Evolutionary conservation across 2,113 vertebrate genomes (phyloP), one percentile per base, ranked within the genome.

Genomic region (Suncus etruscus): DNA sequence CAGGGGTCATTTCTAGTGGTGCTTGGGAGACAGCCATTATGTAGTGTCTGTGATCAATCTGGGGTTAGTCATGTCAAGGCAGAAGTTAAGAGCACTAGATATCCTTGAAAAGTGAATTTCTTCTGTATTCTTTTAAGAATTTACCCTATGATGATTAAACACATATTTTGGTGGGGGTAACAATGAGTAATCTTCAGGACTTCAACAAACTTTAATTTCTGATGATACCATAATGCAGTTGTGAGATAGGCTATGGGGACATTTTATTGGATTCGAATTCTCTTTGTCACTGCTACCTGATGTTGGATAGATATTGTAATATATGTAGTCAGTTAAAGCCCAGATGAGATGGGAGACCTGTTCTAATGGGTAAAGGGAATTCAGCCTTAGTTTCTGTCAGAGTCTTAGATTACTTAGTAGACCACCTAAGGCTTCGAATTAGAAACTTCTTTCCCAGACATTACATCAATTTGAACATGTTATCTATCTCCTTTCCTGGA

Each of bases 61-160:
- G 39, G 39, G 39, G 39, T 39, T 39, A 39, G 39, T 39, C 39
- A 39, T 39, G 54, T 58, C 54, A 58, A 58, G 11, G 54, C 54
- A 58, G 54, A 58, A 18, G 15, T 16, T 58, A 58, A 58, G 54
- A 58, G 54, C 14, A 4, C 16, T 18, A 58, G 15, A 5, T 58
- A 18, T 8, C 4, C 54, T 58, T 58, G 54, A 1, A 77, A 90
- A 84, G 31, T n/a, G 0, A 27, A 24, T 69, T 81, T 77, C 48
- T 73, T 83, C 29, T 85, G 51, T 45, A 47, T 73, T 65, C 51
- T 79, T 91, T 50, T 66, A 39, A 76, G 69, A 74, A 61, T 51
- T 69, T 74, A 66, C n/a, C 8, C 32, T 15, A 50, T 39, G 77
- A 15, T 79, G 78, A 72, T 50, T 39, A 61, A 81, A 78, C 20